These are phyloP conservation scores for Danio kyathit DNA, from an alignment of 2,797 vertebrate species.

Conservation along the genomic window DNA sequence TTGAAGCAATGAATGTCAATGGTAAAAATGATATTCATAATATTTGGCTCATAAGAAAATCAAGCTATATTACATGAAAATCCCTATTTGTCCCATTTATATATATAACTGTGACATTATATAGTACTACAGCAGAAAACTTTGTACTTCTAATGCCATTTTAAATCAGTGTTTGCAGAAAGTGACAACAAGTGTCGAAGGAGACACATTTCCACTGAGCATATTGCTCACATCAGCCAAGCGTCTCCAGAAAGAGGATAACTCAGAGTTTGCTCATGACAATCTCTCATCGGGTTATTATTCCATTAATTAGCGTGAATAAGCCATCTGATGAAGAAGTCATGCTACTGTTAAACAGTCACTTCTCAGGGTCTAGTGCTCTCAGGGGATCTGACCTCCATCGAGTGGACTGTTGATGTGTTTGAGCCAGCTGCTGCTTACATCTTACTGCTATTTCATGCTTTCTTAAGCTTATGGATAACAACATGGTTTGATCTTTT, in stretches of 20 bases:
- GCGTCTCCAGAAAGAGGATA: slow-evolving; percentile 13
- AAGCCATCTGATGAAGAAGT: slow-evolving; percentile 46
- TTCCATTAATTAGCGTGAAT: slow-evolving; percentile 40
- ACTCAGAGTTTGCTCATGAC: neutral
- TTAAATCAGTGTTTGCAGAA: neutral
- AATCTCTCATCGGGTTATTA: slow-evolving; percentile 40
- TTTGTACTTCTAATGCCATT: neutral
- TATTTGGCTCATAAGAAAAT: too few species aligned
- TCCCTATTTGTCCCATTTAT: too few species aligned
- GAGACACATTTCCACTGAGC: neutral
- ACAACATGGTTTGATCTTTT: neutral
- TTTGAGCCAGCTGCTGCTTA: slow-evolving; percentile 50
- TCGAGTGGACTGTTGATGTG: slow-evolving; percentile 43
- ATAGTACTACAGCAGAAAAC: neutral
- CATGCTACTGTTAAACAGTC: slow-evolving; percentile 47
- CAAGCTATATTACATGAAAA: too few species aligned
- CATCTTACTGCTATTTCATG: neutral
- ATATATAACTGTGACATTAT: neutral
- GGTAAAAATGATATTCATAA: too few species aligned
- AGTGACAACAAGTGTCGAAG: neutral
- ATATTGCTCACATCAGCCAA: neutral
- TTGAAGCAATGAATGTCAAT: too few species aligned
- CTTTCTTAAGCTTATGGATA: slow-evolving; percentile 2
- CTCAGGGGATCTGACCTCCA: slow-evolving; percentile 48
- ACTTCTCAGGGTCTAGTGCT: slow-evolving; percentile 49